Conservation (phyloP, 1,140 invertebrate genomes). For the Panagrolaimus sp. region DNA sequence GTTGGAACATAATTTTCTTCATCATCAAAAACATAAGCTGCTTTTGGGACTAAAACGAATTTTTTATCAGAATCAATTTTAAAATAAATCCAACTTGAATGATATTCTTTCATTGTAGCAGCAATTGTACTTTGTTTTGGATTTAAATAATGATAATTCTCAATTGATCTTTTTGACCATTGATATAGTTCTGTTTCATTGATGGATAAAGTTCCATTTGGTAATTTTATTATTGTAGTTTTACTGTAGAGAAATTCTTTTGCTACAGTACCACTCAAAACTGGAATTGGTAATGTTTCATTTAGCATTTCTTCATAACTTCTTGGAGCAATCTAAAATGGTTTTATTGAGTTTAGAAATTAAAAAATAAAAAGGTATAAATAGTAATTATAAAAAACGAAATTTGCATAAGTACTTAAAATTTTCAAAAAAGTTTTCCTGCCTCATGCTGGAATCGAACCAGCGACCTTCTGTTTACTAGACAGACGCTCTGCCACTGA, state of each 20-base stretch:
- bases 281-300: conserved; percentile 7
- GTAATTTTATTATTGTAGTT: not conserved
- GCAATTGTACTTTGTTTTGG: not conserved
- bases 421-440: conserved; percentile 12
- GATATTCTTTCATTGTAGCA: not conserved
- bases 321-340: too few species aligned
- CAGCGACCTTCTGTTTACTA: conserved; percentile 52
- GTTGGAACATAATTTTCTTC: conserved; percentile 2
- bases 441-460: conserved; percentile 52
- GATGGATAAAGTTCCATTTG: not conserved
- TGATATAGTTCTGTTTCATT: not conserved
- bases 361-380: too few species aligned
- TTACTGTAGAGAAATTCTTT: conserved; percentile 3
- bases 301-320: not conserved
- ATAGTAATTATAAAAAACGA: too few species aligned
- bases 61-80: not conserved
- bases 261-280: not conserved
- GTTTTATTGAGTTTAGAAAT: too few species aligned
- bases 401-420: too few species aligned
- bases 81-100: not conserved
- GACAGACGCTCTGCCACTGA: conserved; percentile 51
- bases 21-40: conserved; percentile 3
- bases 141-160: not conserved
- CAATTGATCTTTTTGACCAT: not conserved
- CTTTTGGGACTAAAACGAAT: not conserved